These are phyloP conservation scores for Andricus quercusramuli DNA, from an alignment of 2,888 invertebrate species.

Conservation along the genomic window DNA sequence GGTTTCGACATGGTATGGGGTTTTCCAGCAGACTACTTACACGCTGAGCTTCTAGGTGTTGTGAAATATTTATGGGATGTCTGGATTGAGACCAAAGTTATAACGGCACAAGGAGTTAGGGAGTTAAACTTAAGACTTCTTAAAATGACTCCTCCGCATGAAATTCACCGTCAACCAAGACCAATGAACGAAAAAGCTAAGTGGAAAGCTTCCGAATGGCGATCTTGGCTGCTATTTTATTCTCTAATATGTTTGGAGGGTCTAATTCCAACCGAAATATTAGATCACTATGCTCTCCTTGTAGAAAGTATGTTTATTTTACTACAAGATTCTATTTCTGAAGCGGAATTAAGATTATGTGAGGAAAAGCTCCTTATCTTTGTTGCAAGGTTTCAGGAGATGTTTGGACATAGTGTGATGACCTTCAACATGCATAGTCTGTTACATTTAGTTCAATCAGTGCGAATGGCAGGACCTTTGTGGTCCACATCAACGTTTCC, in stretches of 20 bases:
- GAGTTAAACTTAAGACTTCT: constrained; percentile 37
- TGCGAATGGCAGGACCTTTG: constrained; percentile 41
- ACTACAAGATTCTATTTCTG: constrained; percentile 20
- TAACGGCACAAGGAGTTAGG: not conserved
- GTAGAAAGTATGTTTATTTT: constrained; percentile 24
- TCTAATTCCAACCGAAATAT: not conserved
- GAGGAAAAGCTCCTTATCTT: constrained; percentile 26
- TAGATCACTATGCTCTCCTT: constrained; percentile 9
- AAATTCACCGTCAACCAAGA: constrained; percentile 48
- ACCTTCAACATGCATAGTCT: constrained; percentile 43
- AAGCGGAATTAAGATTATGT: constrained; percentile 20
- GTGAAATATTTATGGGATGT: constrained; percentile 35
- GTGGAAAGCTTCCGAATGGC: no score
- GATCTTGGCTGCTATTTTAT: no score
- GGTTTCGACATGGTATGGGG: constrained; percentile 41
- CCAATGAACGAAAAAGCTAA: constrained; percentile 38
- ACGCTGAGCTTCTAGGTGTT: constrained; percentile 40
- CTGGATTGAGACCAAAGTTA: constrained; percentile 36
- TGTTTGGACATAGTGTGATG: constrained; percentile 34
- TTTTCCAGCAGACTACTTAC: constrained; percentile 43
- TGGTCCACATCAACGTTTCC: constrained; percentile 43
- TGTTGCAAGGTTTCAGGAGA: not conserved
- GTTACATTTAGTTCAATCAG: constrained; percentile 38
- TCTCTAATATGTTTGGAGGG: constrained; percentile 41
- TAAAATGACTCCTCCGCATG: constrained; percentile 43